These are phyloP conservation scores for Holothuria scabra DNA, from an alignment of 53 echinoderm and acorn worm species.

Conservation along the genomic window DNA sequence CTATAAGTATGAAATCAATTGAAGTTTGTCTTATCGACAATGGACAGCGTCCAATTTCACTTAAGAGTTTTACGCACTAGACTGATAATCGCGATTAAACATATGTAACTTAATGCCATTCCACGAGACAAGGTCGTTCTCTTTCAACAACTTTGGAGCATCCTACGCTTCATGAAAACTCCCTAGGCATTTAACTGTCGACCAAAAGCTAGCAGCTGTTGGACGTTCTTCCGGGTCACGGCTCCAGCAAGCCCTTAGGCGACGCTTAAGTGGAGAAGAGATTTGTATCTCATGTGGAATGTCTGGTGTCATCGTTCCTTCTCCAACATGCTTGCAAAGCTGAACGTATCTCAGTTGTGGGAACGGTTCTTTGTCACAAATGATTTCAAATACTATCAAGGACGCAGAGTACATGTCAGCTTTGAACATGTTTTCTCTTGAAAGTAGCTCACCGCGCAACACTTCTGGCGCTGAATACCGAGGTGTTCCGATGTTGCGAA, in stretches of 20 bases:
- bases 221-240: conserved; percentile 53
- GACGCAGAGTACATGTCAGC: conserved; percentile 64
- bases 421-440: conserved; percentile 50
- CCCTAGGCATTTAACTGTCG: neutral
- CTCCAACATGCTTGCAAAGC: conserved; percentile 32
- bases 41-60: too few relatives aligned
- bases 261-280: conserved; percentile 13
- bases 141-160: neutral
- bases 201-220: conserved; percentile 19
- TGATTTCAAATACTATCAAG: conserved; percentile 57
- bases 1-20: too few relatives aligned
- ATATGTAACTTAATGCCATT: neutral
- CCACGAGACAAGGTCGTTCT: neutral
- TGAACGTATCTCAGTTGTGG: conserved; percentile 33
- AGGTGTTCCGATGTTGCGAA: conserved; percentile 55
- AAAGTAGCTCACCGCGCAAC: conserved; percentile 47
- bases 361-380: conserved; percentile 60
- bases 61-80: too few relatives aligned
- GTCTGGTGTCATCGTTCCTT: conserved; percentile 16
- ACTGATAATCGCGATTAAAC: neutral
- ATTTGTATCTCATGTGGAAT: conserved; percentile 45
- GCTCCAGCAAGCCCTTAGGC: conserved; percentile 50
- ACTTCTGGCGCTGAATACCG: conserved; percentile 72
- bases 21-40: too few relatives aligned
- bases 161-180: neutral